A percentile compares a stretch with the other conserved stretches of the same genome.
Conservation (phyloP, 2,113 vertebrate species). For the Steatornis caripensis region DNA sequence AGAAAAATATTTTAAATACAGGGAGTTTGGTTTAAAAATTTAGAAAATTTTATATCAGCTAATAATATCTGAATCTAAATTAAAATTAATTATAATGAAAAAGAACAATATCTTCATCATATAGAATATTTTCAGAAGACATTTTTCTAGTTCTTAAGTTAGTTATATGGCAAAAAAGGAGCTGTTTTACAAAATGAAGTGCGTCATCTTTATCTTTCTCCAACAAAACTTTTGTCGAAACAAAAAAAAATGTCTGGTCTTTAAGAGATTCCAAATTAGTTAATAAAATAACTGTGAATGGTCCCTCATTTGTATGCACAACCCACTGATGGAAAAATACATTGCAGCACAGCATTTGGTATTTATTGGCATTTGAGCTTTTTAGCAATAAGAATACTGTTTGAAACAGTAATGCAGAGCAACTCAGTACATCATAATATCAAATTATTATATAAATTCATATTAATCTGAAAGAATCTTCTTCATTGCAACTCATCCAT, state of each 20-base stretch:
- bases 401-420: not conserved
- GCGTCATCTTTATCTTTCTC: not conserved
- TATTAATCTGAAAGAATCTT: not conserved
- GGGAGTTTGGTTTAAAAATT: not conserved
- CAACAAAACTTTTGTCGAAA: not conserved
- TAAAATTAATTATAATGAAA: not conserved
- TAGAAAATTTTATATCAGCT: not conserved
- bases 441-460: constrained; percentile 10
- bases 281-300: not conserved
- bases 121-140: not conserved
- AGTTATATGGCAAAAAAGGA: not conserved
- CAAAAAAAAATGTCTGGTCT: not conserved
- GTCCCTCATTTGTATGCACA: not conserved
- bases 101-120: not conserved
- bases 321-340: not conserved
- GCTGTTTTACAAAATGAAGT: not conserved
- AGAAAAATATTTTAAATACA: not conserved
- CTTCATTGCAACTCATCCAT: not conserved
- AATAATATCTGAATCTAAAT: not conserved
- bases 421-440: not conserved
- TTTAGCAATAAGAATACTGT: not conserved
- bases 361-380: not conserved
- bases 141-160: not conserved
- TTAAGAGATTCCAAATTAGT: not conserved
- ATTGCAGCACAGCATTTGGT: not conserved